These are phyloP conservation scores for Heliconius hortense DNA, from an alignment of 2,888 invertebrate species.

Conservation along the genomic window DNA sequence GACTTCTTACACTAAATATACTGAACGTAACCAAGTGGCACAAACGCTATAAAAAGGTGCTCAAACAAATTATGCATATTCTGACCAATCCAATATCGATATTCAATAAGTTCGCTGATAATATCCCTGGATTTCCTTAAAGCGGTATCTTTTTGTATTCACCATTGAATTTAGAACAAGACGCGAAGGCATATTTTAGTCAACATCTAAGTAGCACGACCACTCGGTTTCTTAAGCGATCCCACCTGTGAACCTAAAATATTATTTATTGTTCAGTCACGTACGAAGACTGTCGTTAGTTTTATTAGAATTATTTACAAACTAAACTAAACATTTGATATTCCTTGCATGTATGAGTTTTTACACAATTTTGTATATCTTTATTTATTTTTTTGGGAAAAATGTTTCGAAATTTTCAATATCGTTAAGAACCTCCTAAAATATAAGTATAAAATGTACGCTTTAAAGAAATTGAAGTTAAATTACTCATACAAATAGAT, in stretches of 20 bases:
- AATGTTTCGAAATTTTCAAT: conserved; percentile 61
- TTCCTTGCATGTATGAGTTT: conserved; percentile 67
- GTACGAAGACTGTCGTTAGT: conserved; percentile 78
- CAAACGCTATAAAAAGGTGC: conserved; percentile 42
- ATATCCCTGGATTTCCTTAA: conserved; percentile 24
- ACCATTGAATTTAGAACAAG: conserved; percentile 20
- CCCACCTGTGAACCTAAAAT: conserved; percentile 65
- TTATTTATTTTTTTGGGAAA: conserved; percentile 41
- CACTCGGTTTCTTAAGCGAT: conserved; percentile 65
- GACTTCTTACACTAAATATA: conserved; percentile 40
- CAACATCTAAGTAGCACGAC: conserved; percentile 35
- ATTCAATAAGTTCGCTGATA: conserved; percentile 35
- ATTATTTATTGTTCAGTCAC: conserved; percentile 71
- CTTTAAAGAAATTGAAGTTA: conserved; percentile 79
- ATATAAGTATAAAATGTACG: conserved; percentile 81
- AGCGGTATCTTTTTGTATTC: conserved; percentile 28
- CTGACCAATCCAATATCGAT: conserved; percentile 42
- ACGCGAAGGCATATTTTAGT: conserved; percentile 24
- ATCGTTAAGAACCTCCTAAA: conserved; percentile 75
- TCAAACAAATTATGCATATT: conserved; percentile 40
- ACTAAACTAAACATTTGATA: conserved; percentile 53
- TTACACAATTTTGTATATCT: conserved; percentile 37
- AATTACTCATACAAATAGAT: conserved; percentile 76
- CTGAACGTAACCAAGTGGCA: conserved; percentile 41
- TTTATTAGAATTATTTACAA: conserved; percentile 71